Evolutionary conservation across 2,797 vertebrate species (phyloP).

Genomic region (Helicolenus hilgendorfi): DNA sequence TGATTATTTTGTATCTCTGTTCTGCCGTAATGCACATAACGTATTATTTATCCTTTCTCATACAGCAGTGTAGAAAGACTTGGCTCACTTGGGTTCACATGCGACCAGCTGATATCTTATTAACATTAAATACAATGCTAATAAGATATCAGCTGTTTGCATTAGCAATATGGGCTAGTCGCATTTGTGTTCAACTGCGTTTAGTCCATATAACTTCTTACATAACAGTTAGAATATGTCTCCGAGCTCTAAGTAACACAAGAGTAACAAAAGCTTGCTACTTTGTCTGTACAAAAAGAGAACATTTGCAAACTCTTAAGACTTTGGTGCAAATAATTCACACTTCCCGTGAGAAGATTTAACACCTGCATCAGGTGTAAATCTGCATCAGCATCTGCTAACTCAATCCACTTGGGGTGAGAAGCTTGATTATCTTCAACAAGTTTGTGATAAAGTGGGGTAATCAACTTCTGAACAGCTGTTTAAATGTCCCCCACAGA

Average conservation of each 20-base stretch:
- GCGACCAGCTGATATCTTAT: background rate
- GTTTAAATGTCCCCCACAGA: constrained; percentile 49
- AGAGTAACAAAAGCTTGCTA: background rate
- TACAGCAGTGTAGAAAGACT: background rate
- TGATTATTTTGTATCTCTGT: background rate
- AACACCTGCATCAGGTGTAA: constrained; percentile 56
- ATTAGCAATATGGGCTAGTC: too few species aligned
- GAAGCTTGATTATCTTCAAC: constrained; percentile 62
- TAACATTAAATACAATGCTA: too few species aligned
- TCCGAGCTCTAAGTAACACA: background rate
- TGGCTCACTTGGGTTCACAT: background rate
- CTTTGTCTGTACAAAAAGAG: background rate
- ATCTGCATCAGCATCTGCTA: constrained; percentile 68
- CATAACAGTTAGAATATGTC: background rate
- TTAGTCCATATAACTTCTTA: background rate
- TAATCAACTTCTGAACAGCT: constrained; percentile 69
- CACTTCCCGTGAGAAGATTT: constrained; percentile 7
- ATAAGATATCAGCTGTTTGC: too few species aligned
- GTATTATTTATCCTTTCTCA: background rate
- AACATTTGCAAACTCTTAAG: constrained; percentile 1
- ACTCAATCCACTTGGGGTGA: constrained; percentile 38
- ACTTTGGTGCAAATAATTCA: constrained; percentile 28
- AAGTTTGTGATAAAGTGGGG: constrained; percentile 59
- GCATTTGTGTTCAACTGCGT: background rate
- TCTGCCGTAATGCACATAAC: background rate